Conservation (phyloP, 1,140 invertebrate genomes). For the Drosophila chauvacae region DNA sequence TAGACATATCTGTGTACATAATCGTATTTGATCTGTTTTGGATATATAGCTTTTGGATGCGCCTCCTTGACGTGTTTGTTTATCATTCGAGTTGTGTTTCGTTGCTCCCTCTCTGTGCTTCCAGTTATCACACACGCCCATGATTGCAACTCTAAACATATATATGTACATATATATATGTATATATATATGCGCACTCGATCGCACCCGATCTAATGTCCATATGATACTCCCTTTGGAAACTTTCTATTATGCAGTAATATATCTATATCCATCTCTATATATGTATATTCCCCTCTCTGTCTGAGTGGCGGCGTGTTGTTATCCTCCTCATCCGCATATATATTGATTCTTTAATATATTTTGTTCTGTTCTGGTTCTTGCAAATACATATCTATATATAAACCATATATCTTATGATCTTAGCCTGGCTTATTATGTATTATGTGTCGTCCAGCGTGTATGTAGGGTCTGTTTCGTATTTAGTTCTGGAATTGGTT, state of each 20-base stretch:
- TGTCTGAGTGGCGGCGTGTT: conserved; percentile 1
- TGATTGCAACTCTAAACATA: conserved; percentile 3
- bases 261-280: not conserved
- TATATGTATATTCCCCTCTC: not conserved
- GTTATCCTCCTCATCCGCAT: not conserved
- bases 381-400: not conserved
- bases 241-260: not conserved
- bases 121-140: not conserved
- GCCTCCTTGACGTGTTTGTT: conserved; percentile 24
- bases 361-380: conserved; percentile 2
- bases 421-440: not conserved
- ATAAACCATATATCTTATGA: too few species aligned
- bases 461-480: not conserved
- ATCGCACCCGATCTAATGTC: not conserved
- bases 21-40: conserved; percentile 19
- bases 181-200: conserved; percentile 1
- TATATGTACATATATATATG: not conserved
- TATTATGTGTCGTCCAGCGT: not conserved
- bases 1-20: conserved; percentile 16
- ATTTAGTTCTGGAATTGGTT: conserved; percentile 16
- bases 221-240: not conserved
- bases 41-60: conserved; percentile 48
- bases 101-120: conserved; percentile 7
- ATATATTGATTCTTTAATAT: conserved; percentile 8
- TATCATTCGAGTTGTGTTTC: conserved; percentile 10